Percentiles rank a stretch among this genome's conserved stretches.
Evolutionary conservation across 2,113 vertebrate genomes (phyloP).

Genomic region (Pedionomus torquatus): DNA sequence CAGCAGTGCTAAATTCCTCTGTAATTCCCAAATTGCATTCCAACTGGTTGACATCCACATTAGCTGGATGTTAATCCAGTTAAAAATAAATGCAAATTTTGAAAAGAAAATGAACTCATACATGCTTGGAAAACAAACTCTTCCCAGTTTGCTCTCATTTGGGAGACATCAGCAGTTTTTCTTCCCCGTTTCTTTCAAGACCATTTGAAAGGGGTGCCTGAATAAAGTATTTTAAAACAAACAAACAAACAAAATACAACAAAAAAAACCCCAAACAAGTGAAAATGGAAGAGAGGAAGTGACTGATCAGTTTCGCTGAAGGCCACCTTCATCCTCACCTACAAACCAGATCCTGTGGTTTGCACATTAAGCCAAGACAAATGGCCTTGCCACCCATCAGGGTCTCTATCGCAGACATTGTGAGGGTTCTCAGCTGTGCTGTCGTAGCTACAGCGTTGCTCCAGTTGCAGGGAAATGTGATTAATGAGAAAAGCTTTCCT

Average conservation of each 20-base stretch:
- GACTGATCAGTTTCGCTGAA: neutral
- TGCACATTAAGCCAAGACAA: neutral
- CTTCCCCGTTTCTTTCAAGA: neutral
- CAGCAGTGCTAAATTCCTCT: conserved; percentile 65
- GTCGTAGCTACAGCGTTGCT: accelerated
- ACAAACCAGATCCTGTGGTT: neutral
- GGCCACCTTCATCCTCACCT: neutral
- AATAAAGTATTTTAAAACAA: neutral
- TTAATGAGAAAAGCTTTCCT: neutral
- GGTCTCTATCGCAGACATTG: accelerated
- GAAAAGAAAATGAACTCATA: conserved; percentile 49
- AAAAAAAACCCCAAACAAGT: neutral
- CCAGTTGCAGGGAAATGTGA: neutral
- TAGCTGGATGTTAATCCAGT: conserved; percentile 72
- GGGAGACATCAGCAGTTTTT: neutral
- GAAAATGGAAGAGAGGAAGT: neutral
- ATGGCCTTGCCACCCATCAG: neutral
- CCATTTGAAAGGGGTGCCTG: neutral
- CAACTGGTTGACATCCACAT: conserved; percentile 72
- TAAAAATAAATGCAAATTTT: conserved; percentile 73
- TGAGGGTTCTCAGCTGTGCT: accelerated
- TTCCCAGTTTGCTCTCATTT: neutral
- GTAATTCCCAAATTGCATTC: conserved; percentile 72
- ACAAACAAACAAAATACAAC: neutral
- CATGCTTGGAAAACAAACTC: conserved; percentile 51